Evolutionary conservation across 2,797 vertebrate genomes (phyloP).

Genomic region (Loriculus beryllinus): DNA sequence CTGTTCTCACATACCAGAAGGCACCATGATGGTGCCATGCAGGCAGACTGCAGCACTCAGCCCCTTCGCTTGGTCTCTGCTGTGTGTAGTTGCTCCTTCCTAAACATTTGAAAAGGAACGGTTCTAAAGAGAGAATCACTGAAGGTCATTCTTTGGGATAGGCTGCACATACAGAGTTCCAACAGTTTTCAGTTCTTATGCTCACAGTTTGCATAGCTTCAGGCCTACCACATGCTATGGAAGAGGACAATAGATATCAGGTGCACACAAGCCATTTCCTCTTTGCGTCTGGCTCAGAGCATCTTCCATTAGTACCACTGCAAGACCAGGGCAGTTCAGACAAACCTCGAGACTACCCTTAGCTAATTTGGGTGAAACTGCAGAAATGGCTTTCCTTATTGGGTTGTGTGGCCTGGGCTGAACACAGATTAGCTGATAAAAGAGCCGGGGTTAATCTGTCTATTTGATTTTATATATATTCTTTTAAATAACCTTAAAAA

Average conservation of each 20-base stretch:
- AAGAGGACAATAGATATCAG: background rate
- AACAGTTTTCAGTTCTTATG: background rate
- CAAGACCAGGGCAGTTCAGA: background rate
- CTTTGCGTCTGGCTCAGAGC: background rate
- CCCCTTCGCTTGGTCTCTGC: background rate
- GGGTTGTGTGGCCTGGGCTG: background rate
- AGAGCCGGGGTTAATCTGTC: background rate
- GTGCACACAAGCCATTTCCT: background rate
- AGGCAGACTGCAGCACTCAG: background rate
- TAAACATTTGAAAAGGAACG: background rate
- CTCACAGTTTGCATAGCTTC: background rate
- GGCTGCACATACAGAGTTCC: background rate
- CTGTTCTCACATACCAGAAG: conserved; percentile 16
- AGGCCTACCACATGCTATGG: background rate
- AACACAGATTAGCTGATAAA: background rate
- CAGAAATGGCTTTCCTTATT: background rate
- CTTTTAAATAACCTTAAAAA: background rate
- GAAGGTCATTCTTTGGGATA: background rate
- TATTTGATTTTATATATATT: background rate
- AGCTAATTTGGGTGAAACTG: background rate
- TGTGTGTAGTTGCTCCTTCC: background rate
- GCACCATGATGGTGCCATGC: background rate
- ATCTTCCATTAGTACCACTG: background rate
- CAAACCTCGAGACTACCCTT: background rate
- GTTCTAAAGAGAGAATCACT: background rate